Percentiles rank a stretch among this genome's conserved stretches.
Conservation (phyloP, 1,140 invertebrate genomes). For the Cyrtorhinus lividipennis region DNA sequence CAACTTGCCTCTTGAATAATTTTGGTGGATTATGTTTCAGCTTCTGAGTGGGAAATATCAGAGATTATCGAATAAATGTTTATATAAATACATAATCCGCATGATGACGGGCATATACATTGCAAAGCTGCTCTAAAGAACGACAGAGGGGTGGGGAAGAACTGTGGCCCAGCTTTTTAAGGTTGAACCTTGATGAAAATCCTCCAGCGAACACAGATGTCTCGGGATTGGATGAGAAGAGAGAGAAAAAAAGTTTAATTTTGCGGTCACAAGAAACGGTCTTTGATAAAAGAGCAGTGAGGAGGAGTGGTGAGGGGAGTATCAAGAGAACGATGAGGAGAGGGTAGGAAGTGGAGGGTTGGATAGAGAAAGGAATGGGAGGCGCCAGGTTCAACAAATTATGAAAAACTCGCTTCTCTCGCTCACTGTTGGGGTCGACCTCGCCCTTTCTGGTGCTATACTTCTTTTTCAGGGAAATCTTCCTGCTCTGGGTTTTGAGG, state of each 20-base stretch:
- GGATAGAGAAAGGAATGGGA: constrained; percentile 1
- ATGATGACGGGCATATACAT: too few species aligned
- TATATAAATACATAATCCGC: too few species aligned
- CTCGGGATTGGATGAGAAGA: background rate
- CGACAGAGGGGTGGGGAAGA: too few species aligned
- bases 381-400: constrained; percentile 14
- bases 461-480: constrained; percentile 3
- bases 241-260: constrained; percentile 2
- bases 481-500: background rate
- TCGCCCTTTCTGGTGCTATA: background rate
- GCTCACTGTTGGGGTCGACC: background rate
- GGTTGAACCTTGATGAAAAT: background rate
- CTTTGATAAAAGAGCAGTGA: background rate
- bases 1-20: too few species aligned
- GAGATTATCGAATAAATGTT: too few species aligned
- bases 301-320: background rate
- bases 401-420: constrained; percentile 4
- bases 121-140: too few species aligned
- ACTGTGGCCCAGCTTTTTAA: too few species aligned
- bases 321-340: constrained; percentile 1
- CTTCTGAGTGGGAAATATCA: too few species aligned
- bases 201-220: background rate
- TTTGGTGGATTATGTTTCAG: too few species aligned
- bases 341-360: background rate
- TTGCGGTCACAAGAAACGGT: background rate